Evolutionary conservation across 2,113 vertebrate species (phyloP), one percentile per base, ranked within the genome.

Genomic region (Pica pica): DNA sequence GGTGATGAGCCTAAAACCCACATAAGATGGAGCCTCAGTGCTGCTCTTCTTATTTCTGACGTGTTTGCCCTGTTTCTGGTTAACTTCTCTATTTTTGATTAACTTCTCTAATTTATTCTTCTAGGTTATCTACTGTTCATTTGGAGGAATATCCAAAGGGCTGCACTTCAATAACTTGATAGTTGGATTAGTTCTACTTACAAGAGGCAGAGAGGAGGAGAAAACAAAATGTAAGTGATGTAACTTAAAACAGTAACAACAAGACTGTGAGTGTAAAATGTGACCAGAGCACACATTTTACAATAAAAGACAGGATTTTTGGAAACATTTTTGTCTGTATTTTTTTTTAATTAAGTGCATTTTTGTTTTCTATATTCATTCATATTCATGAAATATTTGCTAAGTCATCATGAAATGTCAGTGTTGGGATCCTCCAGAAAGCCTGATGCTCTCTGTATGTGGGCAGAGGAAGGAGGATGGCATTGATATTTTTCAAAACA

Each of bases 161-260:
- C 98, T 99, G 11, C 99, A 99, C 97, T 99, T 99, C 96, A 99
- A 99, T 98, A 99, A 99, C 93, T 97, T 99, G 94, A 99, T 99
- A 50, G 98, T 99, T 10, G 99, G 99, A 61, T 98, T 99, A 91
- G 99, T 99, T 80, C 98, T 99, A 23, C 98, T 99, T 92, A 99
- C 99, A 47, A 98, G 99, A 98, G 99, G 99, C 87, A 98, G 96
- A 55, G 99, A 99, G 98, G 99, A 99, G 97, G 99, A 99, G 96
- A 99, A 99, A 97, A 96, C 99, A 89, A 99, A 99, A 97, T 99
- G 99, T 99, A 97, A 98, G 99, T 98, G 64, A 7, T 47, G 27
- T 13, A 46, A 47, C 56, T 74, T 50, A 16, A 0, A 56, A 5
- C 57, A 42, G 22, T 31, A 26, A 11, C 37, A 64, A 4, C 2